Evolutionary conservation across 2,888 invertebrate species (phyloP).

Genomic region (Aphidius colemani): DNA sequence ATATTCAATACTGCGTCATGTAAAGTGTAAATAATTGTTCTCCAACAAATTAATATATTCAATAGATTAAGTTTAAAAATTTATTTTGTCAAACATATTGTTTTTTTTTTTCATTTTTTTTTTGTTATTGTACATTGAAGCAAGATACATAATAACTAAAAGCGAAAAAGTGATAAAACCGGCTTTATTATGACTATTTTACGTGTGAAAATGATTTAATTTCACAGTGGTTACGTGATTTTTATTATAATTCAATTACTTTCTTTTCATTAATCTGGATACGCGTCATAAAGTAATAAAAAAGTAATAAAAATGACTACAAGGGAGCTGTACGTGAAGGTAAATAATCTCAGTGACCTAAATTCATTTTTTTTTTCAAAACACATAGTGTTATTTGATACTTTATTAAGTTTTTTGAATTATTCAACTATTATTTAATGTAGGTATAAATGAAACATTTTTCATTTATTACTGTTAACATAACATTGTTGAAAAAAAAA

Average conservation of each 20-base stretch:
- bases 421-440: too few relatives aligned
- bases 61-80: too few relatives aligned
- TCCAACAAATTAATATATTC: neutral
- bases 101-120: neutral
- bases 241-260: conserved; percentile 22
- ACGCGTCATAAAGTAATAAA: too few relatives aligned
- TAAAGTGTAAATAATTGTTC: too few relatives aligned
- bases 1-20: too few relatives aligned
- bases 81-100: neutral
- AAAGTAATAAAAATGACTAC: conserved; percentile 48
- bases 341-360: conserved; percentile 34
- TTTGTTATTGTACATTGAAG: neutral
- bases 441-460: too few relatives aligned
- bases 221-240: conserved; percentile 24
- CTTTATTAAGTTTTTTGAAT: neutral
- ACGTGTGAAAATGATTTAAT: conserved; percentile 23
- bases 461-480: too few relatives aligned
- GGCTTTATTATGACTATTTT: conserved; percentile 19
- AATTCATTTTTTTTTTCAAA: conserved; percentile 6
- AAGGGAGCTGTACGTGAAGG: conserved; percentile 57
- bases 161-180: conserved; percentile 10
- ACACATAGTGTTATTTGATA: conserved; percentile 8
- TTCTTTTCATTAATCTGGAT: conserved; percentile 31
- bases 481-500: too few relatives aligned
- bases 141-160: too few relatives aligned